These are phyloP conservation scores for Nemapogon koenigi DNA, from an alignment of 2,888 invertebrate species.

Conservation along the genomic window DNA sequence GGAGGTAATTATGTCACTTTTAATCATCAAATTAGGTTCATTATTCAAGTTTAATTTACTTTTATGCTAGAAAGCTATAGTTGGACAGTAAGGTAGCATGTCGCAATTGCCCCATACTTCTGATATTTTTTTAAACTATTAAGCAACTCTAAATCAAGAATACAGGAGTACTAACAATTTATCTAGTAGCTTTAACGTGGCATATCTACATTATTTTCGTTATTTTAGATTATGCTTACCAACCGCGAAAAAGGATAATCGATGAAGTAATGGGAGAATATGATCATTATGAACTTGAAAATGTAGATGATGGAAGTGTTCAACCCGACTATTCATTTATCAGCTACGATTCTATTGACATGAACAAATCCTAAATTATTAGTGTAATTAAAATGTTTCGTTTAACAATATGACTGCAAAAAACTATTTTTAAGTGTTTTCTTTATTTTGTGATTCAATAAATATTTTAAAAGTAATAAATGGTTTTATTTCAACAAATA, in stretches of 20 bases:
- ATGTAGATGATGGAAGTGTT: constrained; percentile 40
- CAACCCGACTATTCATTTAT: constrained; percentile 27
- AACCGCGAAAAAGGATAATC: constrained; percentile 33
- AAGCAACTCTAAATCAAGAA: too few species aligned
- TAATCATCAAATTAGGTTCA: too few species aligned
- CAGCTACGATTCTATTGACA: constrained; percentile 20
- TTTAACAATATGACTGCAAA: neutral
- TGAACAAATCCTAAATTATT: neutral
- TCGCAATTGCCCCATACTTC: too few species aligned
- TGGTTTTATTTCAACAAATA: neutral
- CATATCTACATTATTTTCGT: constrained; percentile 21
- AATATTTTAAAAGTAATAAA: neutral
- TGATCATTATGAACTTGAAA: constrained; percentile 23
- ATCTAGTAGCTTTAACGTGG: constrained; percentile 25
- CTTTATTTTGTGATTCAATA: neutral
- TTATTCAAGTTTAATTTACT: too few species aligned
- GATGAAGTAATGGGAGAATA: constrained; percentile 42
- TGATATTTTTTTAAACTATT: too few species aligned
- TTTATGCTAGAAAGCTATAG: too few species aligned
- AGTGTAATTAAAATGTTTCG: neutral
- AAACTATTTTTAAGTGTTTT: neutral
- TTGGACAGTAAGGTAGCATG: too few species aligned
- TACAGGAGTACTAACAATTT: constrained; percentile 6
- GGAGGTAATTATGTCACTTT: too few species aligned
- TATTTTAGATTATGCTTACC: constrained; percentile 37